These are phyloP conservation scores for Petrophora chlorosata DNA, from an alignment of 2,888 invertebrate species.

Conservation along the genomic window DNA sequence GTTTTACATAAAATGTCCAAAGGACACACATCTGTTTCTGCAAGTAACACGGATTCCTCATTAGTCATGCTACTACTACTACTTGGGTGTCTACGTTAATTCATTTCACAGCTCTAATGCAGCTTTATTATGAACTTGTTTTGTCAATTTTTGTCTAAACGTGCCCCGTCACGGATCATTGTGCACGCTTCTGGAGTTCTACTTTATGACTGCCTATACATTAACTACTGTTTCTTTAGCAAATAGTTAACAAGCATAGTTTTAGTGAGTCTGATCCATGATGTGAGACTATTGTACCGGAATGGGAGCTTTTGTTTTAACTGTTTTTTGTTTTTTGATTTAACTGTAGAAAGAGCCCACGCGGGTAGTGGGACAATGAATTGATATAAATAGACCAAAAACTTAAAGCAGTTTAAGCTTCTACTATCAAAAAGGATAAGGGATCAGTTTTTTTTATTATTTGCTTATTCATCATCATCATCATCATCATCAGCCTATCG, in stretches of 20 bases:
- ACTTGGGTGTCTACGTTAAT: constrained; percentile 70
- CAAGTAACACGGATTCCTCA: constrained; percentile 45
- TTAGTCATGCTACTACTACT: constrained; percentile 56
- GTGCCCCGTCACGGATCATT: constrained; percentile 52
- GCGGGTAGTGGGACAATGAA: too few species aligned
- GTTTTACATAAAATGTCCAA: constrained; percentile 4
- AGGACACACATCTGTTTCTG: constrained; percentile 27
- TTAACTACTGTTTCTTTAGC: constrained; percentile 12
- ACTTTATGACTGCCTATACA: constrained; percentile 10
- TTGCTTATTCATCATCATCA: too few species aligned
- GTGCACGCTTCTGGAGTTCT: constrained; percentile 38
- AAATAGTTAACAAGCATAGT: constrained; percentile 5
- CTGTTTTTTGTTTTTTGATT: too few species aligned
- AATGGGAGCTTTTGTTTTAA: background rate
- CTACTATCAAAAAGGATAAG: too few species aligned
- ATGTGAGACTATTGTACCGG: constrained; percentile 2
- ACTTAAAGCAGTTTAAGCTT: too few species aligned
- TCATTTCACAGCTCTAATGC: constrained; percentile 67
- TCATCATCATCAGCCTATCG: too few species aligned
- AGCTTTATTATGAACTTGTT: constrained; percentile 49
- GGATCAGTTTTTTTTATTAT: too few species aligned
- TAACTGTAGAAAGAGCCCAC: too few species aligned
- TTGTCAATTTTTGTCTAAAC: constrained; percentile 51
- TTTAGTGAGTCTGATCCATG: background rate
- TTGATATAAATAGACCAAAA: too few species aligned